A percentile compares a stretch with the other conserved stretches of the same genome.
These are phyloP conservation scores for Rhinogobio ventralis DNA, from an alignment of 2,797 vertebrate species.

Conservation along the genomic window DNA sequence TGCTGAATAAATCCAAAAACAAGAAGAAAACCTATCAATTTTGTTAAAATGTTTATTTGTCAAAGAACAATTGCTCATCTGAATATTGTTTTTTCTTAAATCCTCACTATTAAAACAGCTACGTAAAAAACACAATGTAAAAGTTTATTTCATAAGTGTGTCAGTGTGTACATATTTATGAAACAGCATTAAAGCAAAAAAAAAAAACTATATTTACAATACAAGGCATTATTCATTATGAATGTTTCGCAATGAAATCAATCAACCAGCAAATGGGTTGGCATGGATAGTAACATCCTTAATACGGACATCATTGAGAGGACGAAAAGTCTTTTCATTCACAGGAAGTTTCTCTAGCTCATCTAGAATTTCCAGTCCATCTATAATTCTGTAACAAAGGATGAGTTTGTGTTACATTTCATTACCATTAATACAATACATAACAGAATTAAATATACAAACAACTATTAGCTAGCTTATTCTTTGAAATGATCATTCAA, in stretches of 20 bases:
- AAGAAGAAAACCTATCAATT: background rate
- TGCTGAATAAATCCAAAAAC: background rate
- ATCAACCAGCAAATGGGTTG: conserved; percentile 91
- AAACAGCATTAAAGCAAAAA: background rate
- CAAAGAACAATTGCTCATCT: background rate
- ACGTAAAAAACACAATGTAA: background rate
- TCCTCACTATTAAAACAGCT: background rate
- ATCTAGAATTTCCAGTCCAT: conserved; percentile 95
- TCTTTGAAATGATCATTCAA: background rate
- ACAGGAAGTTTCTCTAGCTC: conserved; percentile 96
- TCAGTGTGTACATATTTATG: background rate
- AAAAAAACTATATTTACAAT: background rate
- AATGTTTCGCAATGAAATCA: background rate
- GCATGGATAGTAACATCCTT: conserved; percentile 95
- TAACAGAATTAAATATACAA: background rate
- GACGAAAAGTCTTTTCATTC: conserved; percentile 95
- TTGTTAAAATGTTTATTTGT: background rate
- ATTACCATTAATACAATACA: background rate
- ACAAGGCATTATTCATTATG: background rate
- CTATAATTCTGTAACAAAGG: conserved; percentile 86
- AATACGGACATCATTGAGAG: conserved; percentile 90
- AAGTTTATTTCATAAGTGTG: background rate
- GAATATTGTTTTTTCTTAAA: background rate
- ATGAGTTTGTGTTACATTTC: background rate
- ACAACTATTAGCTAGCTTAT: background rate